Evolutionary conservation across 1,140 invertebrate genomes (phyloP).

Genomic region (Ceratitis capitata): DNA sequence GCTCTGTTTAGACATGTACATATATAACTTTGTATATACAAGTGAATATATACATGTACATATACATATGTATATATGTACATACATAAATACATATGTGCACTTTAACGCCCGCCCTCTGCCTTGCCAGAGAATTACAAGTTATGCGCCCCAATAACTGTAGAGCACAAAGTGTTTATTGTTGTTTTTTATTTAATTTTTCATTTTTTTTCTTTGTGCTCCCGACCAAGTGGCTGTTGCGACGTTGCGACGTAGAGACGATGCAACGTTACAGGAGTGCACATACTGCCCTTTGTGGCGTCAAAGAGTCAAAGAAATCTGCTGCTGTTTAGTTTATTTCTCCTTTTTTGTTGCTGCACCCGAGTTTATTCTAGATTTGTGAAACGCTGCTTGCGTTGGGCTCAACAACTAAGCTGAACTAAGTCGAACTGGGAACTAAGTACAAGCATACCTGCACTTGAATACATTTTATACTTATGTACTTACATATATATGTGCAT

Average conservation of each 20-base stretch:
- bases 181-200: background rate
- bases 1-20: background rate
- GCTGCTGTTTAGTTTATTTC: too few relatives aligned
- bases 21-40: background rate
- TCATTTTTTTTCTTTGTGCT: background rate
- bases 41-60: background rate
- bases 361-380: background rate
- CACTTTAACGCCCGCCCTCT: background rate
- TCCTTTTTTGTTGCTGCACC: too few relatives aligned
- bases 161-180: background rate
- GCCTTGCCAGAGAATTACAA: background rate
- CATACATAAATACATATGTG: background rate
- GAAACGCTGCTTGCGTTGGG: background rate
- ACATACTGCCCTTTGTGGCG: background rate
- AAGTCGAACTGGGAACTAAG: background rate
- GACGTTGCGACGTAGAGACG: background rate
- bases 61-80: background rate
- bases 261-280: too few relatives aligned
- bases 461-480: too few relatives aligned
- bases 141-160: constrained; percentile 16
- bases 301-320: background rate
- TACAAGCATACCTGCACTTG: background rate
- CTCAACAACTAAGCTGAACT: background rate
- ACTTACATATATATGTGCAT: too few relatives aligned
- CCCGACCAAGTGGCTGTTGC: background rate